Evolutionary conservation across 2,888 invertebrate genomes (phyloP).

Genomic region (Elmis aenea): DNA sequence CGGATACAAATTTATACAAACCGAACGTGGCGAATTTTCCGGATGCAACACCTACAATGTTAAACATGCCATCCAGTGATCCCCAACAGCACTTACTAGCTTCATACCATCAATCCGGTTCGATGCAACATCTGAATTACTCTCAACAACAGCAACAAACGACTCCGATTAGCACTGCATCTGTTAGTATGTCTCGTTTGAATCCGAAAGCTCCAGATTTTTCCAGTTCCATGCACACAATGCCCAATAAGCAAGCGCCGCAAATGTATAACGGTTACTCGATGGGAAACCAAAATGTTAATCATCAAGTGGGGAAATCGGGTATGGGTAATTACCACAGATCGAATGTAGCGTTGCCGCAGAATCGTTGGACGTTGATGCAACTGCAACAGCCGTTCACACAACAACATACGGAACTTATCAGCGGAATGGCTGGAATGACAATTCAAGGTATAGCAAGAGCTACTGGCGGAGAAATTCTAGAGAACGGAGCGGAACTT

Average conservation of each 20-base stretch:
- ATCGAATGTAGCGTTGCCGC: constrained; percentile 23
- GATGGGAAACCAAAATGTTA: constrained; percentile 21
- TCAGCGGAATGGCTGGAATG: constrained; percentile 44
- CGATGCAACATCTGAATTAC: constrained; percentile 38
- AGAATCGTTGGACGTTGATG: constrained; percentile 37
- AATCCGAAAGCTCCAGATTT: constrained; percentile 81
- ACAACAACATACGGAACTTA: constrained; percentile 38
- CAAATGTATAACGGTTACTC: constrained; percentile 26
- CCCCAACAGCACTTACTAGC: constrained; percentile 17
- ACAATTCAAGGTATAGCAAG: constrained; percentile 40
- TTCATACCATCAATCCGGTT: constrained; percentile 30
- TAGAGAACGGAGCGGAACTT: constrained; percentile 48
- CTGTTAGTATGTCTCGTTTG: constrained; percentile 60
- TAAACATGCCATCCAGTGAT: constrained; percentile 45
- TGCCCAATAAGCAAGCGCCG: constrained; percentile 20
- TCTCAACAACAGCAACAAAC: constrained; percentile 32
- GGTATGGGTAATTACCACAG: constrained; percentile 21
- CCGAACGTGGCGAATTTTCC: constrained; percentile 10
- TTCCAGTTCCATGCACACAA: constrained; percentile 50
- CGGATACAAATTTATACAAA: constrained; percentile 32
- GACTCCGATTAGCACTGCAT: constrained; percentile 17
- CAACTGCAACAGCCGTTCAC: constrained; percentile 36
- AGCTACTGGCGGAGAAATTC: constrained; percentile 36
- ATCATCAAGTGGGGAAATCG: constrained; percentile 18
- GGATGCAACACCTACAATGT: constrained; percentile 38